Evolutionary conservation across 2,888 invertebrate species (phyloP), one percentile per base, ranked within the genome.

Genomic region (Papilio elwesi): DNA sequence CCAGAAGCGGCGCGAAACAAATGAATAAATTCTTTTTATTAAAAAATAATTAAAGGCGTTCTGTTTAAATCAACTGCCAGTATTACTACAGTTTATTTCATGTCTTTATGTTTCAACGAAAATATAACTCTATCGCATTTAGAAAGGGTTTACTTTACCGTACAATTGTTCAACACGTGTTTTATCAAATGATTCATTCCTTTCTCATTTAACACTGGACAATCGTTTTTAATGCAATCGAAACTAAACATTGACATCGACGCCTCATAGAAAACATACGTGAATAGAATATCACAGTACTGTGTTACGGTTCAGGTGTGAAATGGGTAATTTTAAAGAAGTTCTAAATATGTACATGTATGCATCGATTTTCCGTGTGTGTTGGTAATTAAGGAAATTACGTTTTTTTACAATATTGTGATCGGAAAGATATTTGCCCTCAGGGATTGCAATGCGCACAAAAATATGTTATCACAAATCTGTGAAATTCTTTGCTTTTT

Each of bases 201-300:
- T 16, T n/a, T 13, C 43, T 51, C 68, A 67, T 68, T 71, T 66
- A 43, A 49, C 43, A 67, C 13, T 59, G 52, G 2, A 59, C 49
- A 15, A 43, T 59, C 51, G 51, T 71, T 59, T 71, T 57, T 53
- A 48, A 71, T 26, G 62, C 66, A 59, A 66, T 71, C 38, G 49
- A 65, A 57, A 15, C 16, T 16, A 63, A 55, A 66, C 38, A 51
- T 66, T 67, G 59, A 62, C 52, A 47, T 1, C 52, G 6, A 63
- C 64, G 52, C 15, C 12, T 68, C 47, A 67, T 67, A 57, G 65
- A 47, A 52, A 71, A 48, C 53, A 43, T 8, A 67, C 67, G 62
- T 67, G 67, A 13, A 16, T 53, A 63, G 62, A 68, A 52, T 71
- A 51, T 8, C 15, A 67, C 6, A n/a, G 43, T 43, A 52, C 12